Evolutionary conservation across 2,113 vertebrate genomes (phyloP).

Genomic region (Sakesphorus luctuosus): DNA sequence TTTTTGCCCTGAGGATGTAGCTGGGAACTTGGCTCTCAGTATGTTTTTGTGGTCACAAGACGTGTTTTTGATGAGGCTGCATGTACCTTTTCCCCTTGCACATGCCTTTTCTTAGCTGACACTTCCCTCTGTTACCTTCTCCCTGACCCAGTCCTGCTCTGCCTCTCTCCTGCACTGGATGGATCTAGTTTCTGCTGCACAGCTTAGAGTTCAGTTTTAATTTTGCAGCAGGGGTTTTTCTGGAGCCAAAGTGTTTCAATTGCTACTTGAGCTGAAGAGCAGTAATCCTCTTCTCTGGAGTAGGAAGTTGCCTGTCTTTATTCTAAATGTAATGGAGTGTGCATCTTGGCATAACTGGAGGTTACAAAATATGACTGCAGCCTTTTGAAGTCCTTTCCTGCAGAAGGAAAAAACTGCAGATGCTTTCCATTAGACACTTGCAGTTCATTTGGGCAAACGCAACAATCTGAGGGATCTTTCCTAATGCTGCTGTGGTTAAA

Average conservation of each 20-base stretch:
- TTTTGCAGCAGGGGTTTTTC: slow-evolving; percentile 10
- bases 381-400: background rate
- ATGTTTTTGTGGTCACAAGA: slow-evolving; percentile 40
- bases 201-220: background rate
- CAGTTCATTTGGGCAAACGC: background rate
- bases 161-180: slow-evolving; percentile 32
- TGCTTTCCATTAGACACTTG: background rate
- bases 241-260: slow-evolving; percentile 11
- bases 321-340: background rate
- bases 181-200: slow-evolving; percentile 45
- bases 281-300: background rate
- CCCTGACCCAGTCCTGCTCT: slow-evolving; percentile 30
- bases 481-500: background rate
- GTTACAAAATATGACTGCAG: background rate
- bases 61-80: slow-evolving; percentile 28
- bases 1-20: slow-evolving; percentile 7
- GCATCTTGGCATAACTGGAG: background rate
- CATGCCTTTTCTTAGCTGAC: slow-evolving; percentile 20
- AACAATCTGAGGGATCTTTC: background rate
- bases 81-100: slow-evolving; percentile 1
- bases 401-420: background rate
- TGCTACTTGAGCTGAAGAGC: slow-evolving; percentile 35
- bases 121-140: slow-evolving; percentile 36
- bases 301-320: slow-evolving; percentile 13
- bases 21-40: slow-evolving; percentile 38